A percentile compares a stretch with the other conserved stretches of the same genome.
Evolutionary conservation across 2,113 vertebrate species (phyloP).

Genomic region (Arizona elegans): DNA sequence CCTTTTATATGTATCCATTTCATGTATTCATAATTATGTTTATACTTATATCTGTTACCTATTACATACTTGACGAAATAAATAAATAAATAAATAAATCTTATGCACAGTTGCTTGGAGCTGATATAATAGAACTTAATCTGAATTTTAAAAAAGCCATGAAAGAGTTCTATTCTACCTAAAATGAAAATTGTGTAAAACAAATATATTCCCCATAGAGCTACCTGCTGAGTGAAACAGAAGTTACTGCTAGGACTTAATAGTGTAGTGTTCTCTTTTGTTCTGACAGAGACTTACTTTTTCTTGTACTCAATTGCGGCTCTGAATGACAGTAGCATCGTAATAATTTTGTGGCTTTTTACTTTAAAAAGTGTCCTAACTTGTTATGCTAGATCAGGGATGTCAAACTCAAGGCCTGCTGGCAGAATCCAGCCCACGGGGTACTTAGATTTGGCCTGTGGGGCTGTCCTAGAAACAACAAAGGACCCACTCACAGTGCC

Average conservation of each 20-base stretch:
- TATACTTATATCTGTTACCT: no score
- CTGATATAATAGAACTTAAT: not conserved
- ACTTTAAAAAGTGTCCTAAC: not conserved
- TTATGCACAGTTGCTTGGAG: not conserved
- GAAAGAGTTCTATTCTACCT: not conserved
- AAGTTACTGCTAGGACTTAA: not conserved
- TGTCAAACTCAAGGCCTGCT: no score
- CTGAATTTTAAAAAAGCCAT: not conserved
- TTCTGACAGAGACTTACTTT: not conserved
- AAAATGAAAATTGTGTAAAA: not conserved
- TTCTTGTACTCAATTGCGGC: not conserved
- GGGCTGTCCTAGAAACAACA: no score
- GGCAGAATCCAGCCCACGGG: no score
- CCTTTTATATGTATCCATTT: no score
- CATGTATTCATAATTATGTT: no score
- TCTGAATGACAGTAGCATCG: not conserved
- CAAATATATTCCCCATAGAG: not conserved
- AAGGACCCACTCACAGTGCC: no score
- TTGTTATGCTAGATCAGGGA: not conserved
- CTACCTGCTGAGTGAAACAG: not conserved
- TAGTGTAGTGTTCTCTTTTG: not conserved
- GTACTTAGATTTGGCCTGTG: no score
- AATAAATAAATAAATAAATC: no score
- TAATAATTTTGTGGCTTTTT: not conserved
- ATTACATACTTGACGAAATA: no score